These are phyloP conservation scores for Agriopis marginaria DNA, from an alignment of 2,888 invertebrate genomes.

Conservation along the genomic window DNA sequence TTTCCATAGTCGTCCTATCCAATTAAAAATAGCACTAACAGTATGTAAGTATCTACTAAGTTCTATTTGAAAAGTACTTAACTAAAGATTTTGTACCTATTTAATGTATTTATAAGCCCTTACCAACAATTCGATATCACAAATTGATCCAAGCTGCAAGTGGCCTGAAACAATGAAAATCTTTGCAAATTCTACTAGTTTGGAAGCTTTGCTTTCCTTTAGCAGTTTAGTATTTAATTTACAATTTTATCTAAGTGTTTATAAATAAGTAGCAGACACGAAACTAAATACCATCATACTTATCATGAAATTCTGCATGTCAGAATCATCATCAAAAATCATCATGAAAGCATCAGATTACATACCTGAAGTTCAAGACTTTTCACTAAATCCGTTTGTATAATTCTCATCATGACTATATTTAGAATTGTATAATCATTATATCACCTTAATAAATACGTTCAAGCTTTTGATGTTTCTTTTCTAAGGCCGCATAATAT, in stretches of 20 bases:
- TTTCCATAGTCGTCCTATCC: background rate
- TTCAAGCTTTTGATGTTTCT: background rate
- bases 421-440: background rate
- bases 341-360: no score
- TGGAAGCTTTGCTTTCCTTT: background rate
- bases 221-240: background rate
- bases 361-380: background rate
- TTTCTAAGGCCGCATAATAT: constrained; percentile 1
- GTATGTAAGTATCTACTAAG: background rate
- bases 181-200: no score
- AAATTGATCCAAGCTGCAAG: background rate
- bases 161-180: no score
- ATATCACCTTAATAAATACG: background rate
- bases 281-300: background rate
- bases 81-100: background rate
- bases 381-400: background rate
- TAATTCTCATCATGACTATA: background rate
- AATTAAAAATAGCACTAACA: background rate
- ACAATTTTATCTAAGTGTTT: background rate
- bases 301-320: background rate
- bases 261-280: background rate
- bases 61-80: background rate
- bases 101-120: background rate
- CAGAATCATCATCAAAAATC: background rate
- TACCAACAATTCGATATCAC: background rate